Percentiles rank a stretch among this genome's conserved stretches.
phyloP scores from a whole-genome alignment of 2,113 vertebrate genomes.

The Penelope pileata region DNA sequence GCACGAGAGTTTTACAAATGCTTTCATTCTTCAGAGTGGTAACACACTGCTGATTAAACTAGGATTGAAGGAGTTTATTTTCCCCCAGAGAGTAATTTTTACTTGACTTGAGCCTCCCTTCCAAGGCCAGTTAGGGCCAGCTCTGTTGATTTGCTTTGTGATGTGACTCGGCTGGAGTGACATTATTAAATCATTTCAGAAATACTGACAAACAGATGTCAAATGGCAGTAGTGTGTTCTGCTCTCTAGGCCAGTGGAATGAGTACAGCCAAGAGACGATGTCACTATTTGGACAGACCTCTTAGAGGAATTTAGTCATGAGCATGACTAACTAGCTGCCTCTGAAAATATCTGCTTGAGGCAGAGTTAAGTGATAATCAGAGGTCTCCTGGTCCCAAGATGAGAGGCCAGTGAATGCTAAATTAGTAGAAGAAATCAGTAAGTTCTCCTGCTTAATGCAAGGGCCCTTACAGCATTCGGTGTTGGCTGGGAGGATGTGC shows the following conservation, averaged over 20 bases:
- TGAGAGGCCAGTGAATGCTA: not conserved
- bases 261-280: not conserved
- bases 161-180: not conserved
- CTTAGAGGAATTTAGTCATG: slow-evolving; percentile 24
- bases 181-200: slow-evolving; percentile 1
- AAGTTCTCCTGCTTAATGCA: not conserved
- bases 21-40: slow-evolving; percentile 30
- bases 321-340: not conserved
- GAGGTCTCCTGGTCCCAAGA: not conserved
- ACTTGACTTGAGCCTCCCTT: slow-evolving; percentile 13
- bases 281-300: not conserved
- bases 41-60: slow-evolving; percentile 29
- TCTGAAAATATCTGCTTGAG: slow-evolving; percentile 8
- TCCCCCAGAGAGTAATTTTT: slow-evolving; percentile 16
- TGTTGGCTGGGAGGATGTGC: not conserved
- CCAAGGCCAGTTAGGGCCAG: slow-evolving; percentile 12
- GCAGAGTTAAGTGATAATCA: not conserved
- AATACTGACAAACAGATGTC: not conserved
- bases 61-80: slow-evolving; percentile 37
- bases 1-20: slow-evolving; percentile 18
- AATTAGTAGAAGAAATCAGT: not conserved
- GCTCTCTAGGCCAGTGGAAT: not conserved
- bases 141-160: slow-evolving; percentile 12
- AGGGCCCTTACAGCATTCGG: not conserved
- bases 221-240: not conserved